Percentiles rank a stretch among this genome's conserved stretches.
phyloP scores from a whole-genome alignment of 2,113 vertebrate species.

The Raja brachyura region DNA sequence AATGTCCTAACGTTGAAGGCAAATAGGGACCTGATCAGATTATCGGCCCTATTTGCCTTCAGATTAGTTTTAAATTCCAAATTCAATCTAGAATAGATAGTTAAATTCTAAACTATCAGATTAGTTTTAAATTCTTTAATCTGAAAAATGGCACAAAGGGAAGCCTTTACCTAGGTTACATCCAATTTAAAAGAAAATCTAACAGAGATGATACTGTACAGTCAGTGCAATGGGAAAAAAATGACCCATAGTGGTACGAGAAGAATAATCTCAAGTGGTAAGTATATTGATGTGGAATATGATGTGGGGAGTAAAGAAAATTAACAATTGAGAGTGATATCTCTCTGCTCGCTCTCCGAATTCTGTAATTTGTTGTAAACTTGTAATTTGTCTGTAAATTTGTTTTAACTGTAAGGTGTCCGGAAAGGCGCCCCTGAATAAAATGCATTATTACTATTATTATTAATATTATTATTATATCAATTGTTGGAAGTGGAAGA shows the following conservation, averaged over 20 bases:
- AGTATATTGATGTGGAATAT: background rate
- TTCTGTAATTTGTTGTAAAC: too few relatives aligned
- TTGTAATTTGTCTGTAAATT: too few relatives aligned
- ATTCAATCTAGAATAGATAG: too few relatives aligned
- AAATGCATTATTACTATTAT: too few relatives aligned
- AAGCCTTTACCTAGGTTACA: background rate
- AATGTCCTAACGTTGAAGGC: background rate
- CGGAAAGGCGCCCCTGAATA: too few relatives aligned
- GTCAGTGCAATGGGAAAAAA: background rate
- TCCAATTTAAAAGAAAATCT: too few relatives aligned
- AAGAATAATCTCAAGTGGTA: background rate
- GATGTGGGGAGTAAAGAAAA: background rate
- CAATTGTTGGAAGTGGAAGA: background rate
- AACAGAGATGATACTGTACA: background rate
- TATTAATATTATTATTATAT: background rate
- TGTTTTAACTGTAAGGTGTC: too few relatives aligned
- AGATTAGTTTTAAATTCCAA: background rate
- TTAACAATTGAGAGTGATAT: background rate
- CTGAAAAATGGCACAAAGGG: background rate
- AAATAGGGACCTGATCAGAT: background rate
- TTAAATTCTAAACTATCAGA: too few relatives aligned
- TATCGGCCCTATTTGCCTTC: too few relatives aligned
- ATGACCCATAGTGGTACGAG: background rate
- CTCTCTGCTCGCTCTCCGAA: too few relatives aligned
- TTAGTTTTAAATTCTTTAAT: background rate